Evolutionary conservation across 2,888 invertebrate species (phyloP).

Genomic region (Hydrotaea cyrtoneurina): DNA sequence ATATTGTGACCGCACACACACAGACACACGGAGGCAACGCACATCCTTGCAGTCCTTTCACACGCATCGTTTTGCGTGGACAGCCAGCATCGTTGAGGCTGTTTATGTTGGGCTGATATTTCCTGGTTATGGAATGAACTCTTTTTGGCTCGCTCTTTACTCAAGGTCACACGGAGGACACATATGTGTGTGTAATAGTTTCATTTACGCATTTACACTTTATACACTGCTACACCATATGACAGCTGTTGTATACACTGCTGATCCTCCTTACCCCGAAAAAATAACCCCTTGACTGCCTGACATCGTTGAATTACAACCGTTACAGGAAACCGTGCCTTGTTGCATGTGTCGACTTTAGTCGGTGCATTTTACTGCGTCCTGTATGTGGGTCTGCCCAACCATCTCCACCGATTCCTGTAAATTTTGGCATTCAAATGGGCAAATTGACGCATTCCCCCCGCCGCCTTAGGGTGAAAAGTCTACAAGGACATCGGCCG

Average conservation of each 20-base stretch:
- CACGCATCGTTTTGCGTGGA: constrained; percentile 17
- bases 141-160: background rate
- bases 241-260: no score
- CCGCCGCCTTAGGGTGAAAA: constrained; percentile 18
- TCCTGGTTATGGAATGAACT: background rate
- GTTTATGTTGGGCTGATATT: background rate
- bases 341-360: background rate
- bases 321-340: constrained; percentile 17
- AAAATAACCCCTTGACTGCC: constrained; percentile 47
- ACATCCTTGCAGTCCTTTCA: constrained; percentile 19
- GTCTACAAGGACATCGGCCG: constrained; percentile 31
- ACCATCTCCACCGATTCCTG: background rate
- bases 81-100: background rate
- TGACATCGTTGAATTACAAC: constrained; percentile 49
- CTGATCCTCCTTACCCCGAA: background rate
- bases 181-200: constrained; percentile 56
- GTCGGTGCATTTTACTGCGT: constrained; percentile 40
- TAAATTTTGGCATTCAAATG: constrained; percentile 33
- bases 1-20: constrained; percentile 16
- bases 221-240: background rate
- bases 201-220: constrained; percentile 62
- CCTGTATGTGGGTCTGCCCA: background rate
- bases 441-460: constrained; percentile 47
- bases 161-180: constrained; percentile 51
- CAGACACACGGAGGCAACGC: background rate